Percentiles rank a stretch among this genome's conserved stretches.
Conservation (phyloP, 2,888 invertebrate species). For the Torymus auratus region DNA sequence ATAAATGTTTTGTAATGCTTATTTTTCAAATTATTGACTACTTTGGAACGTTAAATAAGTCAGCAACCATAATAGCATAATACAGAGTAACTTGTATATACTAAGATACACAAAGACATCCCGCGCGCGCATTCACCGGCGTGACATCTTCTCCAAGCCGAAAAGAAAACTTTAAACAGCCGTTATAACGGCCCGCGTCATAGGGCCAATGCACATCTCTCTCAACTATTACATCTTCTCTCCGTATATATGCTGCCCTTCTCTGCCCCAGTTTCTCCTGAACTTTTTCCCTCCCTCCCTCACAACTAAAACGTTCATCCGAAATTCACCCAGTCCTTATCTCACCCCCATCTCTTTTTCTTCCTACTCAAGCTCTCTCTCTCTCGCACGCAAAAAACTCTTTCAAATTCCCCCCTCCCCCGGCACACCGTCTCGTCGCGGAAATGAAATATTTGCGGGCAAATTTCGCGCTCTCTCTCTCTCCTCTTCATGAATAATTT, state of each 20-base stretch:
- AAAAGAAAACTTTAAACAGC: neutral
- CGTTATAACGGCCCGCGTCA: neutral
- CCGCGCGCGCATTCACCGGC: too few species aligned
- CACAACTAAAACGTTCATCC: conserved; percentile 18
- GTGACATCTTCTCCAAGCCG: too few species aligned
- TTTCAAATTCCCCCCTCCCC: conserved; percentile 27
- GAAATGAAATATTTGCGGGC: conserved; percentile 75
- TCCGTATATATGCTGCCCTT: too few species aligned
- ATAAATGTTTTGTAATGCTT: too few species aligned
- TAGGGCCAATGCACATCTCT: neutral
- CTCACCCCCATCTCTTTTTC: neutral
- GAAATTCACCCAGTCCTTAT: neutral
- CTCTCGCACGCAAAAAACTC: conserved; percentile 37
- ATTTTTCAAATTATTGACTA: too few species aligned
- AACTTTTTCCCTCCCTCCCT: neutral
- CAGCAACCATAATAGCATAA: too few species aligned
- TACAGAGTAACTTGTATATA: too few species aligned
- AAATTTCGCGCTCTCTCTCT: conserved; percentile 67
- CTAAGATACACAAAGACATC: too few species aligned
- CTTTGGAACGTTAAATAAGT: too few species aligned
- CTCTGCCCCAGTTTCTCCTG: conserved; percentile 28
- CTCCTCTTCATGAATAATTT: conserved; percentile 75
- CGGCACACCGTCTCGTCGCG: conserved; percentile 31
- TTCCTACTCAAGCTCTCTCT: neutral
- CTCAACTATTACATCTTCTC: neutral